Base-by-base conservation (phyloP, 2,113 vertebrate genomes). In the Vulpes ferrilata region DNA sequence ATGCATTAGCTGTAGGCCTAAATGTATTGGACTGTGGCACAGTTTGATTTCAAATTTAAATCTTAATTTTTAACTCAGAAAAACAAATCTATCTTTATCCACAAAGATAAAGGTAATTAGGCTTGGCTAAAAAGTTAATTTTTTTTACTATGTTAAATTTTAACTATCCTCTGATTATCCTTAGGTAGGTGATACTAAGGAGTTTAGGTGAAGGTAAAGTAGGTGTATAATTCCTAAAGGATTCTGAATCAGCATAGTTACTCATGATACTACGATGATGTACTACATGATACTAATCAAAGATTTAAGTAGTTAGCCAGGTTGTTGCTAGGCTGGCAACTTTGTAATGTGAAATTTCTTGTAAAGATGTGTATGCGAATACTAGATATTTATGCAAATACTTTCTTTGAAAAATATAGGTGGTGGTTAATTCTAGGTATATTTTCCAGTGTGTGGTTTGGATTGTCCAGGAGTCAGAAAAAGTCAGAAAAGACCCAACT, bases 21-120 rank as follows among this genome's bases (percentile, higher is more conserved):
- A 69, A 27, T 76, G 53, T 78, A 67, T 11, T 90, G 20, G 38
- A 5, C 88, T 79, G 8, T 83, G 60, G 23, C 5, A 78, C 0
- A 35, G 57, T 65, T 93, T 91, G 67, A 64, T 94, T 96, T 96
- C 13, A 88, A 88, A 81, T 57, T 73, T 85, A 78, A 82, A 62
- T 4, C 7, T 73, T 84, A n/a, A 59, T 92, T 90, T 96, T 96
- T 23, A 81, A 53, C 51, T 88, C 38, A 90, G 62, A 82, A 74
- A 96, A 93, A 62, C 3, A 95, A 23, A 32, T 55, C 11, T 57
- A 12, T 88, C 73, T 67, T 86, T 62, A 81, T 65, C 20, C 30
- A n/a, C 43, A 30, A 64, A 96, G 43, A 9, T 83, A 89, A 97
- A 73, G 7, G 19, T 96, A 97, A 71, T 85, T 81, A 79, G 51